Evolutionary conservation across 2,797 vertebrate species (phyloP), one percentile per base, ranked within the genome.

Genomic region (Sphenodon punctatus): DNA sequence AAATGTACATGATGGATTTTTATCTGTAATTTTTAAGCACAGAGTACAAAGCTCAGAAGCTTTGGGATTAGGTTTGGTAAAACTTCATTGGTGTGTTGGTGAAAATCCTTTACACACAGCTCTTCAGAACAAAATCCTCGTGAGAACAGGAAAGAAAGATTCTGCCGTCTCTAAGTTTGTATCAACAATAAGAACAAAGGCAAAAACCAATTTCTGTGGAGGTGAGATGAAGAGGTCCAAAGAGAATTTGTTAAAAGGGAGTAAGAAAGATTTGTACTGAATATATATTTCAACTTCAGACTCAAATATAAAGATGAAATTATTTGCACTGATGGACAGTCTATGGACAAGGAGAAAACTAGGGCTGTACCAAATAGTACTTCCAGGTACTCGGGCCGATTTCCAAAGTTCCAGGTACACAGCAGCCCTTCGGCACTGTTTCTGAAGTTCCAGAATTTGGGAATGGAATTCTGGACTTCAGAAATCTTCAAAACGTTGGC

Each of bases 121-220:
- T 59, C 46, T 61, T 80, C 14, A 13, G 0, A 27, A 63, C 4
- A 61, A 84, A 82, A 72, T 16, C 15, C 11, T 58, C 39, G 12
- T 77, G 7, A 63, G 7, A 90, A 76, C 16, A 67, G 25, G 59
- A 87, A 75, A 15, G 15, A 71, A 10, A 53, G 48, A 82, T 25
- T 7, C 12, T 88, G 22, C 5, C 65, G 39, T 49, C 55, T 85
- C 73, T 55, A 41, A 74, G 34, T 20, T 41, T 10, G 79, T 76
- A 86, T 61, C 71, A 93, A 67, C 63, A 66, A 87, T 41, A 88
- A 92, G 81, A 89, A 75, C 32, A 83, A 87, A 17, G 51, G 80
- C 16, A 67, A 22, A 61, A 70, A 19, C 7, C 30, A 79, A 80
- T 9, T 15, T 60, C 81, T 45, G 8, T 27, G 60, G 41, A 71